These are phyloP conservation scores for Gavia stellata DNA, from an alignment of 2,113 vertebrate genomes.

Conservation along the genomic window DNA sequence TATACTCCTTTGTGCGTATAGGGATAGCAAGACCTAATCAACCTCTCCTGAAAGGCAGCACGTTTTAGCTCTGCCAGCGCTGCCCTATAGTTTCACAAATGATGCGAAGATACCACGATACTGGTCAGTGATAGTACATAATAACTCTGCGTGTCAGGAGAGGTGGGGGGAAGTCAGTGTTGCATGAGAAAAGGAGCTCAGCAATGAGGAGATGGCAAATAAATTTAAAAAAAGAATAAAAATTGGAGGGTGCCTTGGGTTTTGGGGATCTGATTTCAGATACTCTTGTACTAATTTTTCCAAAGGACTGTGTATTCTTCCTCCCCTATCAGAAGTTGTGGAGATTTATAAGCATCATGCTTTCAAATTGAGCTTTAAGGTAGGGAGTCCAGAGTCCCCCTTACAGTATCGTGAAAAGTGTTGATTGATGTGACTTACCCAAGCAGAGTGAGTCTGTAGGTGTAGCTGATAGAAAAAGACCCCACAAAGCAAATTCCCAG, in stretches of 20 bases:
- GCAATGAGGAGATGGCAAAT: neutral
- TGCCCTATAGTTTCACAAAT: neutral
- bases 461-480: neutral
- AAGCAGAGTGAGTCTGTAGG: neutral
- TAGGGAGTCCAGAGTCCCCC: accelerated
- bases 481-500: neutral
- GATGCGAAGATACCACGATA: neutral
- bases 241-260: neutral
- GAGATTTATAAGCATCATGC: neutral
- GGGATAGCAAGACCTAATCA: neutral
- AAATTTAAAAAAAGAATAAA: neutral
- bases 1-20: accelerated
- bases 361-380: neutral
- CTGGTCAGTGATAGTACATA: neutral
- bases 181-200: neutral
- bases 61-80: accelerated
- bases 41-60: neutral
- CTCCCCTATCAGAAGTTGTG: neutral
- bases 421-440: neutral
- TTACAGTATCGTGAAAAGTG: neutral
- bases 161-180: neutral
- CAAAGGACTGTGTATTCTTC: neutral
- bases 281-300: neutral
- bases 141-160: neutral
- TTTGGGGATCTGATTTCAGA: neutral